Conservation (phyloP, 2,888 invertebrate genomes). For the Nematopogon swammerdamellus region DNA sequence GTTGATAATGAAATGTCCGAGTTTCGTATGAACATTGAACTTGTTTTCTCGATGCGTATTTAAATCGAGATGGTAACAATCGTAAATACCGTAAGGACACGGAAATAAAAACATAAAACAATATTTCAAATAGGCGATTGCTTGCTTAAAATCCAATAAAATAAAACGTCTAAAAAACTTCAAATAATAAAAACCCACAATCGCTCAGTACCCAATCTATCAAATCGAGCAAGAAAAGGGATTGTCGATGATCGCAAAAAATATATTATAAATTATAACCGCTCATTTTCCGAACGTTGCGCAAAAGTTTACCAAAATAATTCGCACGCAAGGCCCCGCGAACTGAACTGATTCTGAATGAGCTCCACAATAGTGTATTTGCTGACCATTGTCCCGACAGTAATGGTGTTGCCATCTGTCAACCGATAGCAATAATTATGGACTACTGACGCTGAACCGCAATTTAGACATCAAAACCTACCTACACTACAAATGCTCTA, state of each 20-base stretch:
- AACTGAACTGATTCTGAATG: not conserved
- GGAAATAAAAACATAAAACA: too few species aligned
- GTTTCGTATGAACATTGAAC: too few species aligned
- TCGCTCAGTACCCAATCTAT: not conserved
- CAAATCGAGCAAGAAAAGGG: not conserved
- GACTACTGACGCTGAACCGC: not conserved
- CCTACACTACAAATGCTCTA: not conserved
- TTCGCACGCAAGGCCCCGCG: not conserved
- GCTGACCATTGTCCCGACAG: not conserved
- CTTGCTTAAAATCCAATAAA: too few species aligned
- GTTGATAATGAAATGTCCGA: too few species aligned
- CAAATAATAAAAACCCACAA: too few species aligned
- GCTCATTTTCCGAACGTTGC: not conserved
- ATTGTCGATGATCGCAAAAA: not conserved
- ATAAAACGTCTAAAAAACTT: too few species aligned
- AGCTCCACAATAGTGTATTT: not conserved
- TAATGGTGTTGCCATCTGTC: not conserved
- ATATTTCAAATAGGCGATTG: too few species aligned
- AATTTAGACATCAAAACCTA: not conserved
- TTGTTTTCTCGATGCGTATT: too few species aligned
- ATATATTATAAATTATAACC: not conserved
- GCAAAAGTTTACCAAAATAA: not conserved
- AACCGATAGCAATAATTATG: not conserved
- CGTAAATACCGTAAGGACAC: too few species aligned
- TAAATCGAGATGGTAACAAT: too few species aligned